These are phyloP conservation scores for Priocnemis perturbator DNA, from an alignment of 2,888 invertebrate genomes.

Conservation along the genomic window DNA sequence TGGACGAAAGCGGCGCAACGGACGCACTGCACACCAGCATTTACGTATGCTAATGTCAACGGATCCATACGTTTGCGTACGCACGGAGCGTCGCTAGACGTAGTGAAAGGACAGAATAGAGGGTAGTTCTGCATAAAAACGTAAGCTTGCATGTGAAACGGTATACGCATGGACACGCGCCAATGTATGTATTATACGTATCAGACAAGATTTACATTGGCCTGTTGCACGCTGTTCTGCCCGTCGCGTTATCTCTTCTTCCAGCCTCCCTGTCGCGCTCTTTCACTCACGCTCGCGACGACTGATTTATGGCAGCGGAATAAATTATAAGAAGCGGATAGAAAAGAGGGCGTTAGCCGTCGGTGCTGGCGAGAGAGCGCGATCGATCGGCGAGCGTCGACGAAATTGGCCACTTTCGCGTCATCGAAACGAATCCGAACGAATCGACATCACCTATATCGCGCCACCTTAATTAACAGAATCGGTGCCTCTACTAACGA, in stretches of 20 bases:
- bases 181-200: background rate
- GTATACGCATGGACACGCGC: too few species aligned
- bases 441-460: too few species aligned
- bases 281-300: conserved; percentile 32
- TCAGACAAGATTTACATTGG: conserved; percentile 48
- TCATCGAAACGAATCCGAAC: too few species aligned
- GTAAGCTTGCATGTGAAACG: background rate
- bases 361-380: conserved; percentile 26
- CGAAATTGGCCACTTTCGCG: too few species aligned
- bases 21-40: too few species aligned
- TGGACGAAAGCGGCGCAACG: too few species aligned
- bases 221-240: conserved; percentile 53
- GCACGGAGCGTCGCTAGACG: conserved; percentile 32
- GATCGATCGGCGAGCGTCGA: too few species aligned
- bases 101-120: conserved; percentile 25
- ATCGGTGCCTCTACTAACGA: conserved; percentile 19
- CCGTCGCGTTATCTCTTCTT: background rate
- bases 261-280: conserved; percentile 8
- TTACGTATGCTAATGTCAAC: conserved; percentile 10
- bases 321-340: conserved; percentile 55
- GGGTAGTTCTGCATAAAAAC: background rate
- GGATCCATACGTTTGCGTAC: conserved; percentile 20
- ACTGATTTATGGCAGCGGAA: conserved; percentile 55
- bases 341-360: conserved; percentile 42
- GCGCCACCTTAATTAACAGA: too few species aligned